Conservation (phyloP, 2,113 vertebrate species). For the Saimiri boliviensis region DNA sequence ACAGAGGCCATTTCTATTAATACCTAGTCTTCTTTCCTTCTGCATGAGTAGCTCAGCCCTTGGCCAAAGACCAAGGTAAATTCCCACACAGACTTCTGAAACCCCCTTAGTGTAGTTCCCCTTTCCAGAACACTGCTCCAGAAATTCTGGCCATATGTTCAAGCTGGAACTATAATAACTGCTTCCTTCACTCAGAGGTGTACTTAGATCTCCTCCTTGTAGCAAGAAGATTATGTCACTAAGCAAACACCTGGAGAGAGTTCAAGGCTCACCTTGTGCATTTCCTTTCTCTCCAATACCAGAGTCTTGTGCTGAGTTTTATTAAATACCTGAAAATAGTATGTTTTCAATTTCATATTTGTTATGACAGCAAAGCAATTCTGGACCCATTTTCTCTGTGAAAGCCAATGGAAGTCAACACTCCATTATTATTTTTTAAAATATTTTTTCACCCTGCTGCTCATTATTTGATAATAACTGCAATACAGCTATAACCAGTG, state of each 20-base stretch:
- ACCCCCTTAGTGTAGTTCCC: background rate
- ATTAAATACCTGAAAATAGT: background rate
- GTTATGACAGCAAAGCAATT: background rate
- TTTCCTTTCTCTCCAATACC: background rate
- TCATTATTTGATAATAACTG: background rate
- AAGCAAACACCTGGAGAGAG: background rate
- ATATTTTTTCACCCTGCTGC: background rate
- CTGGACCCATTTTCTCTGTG: background rate
- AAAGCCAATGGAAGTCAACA: background rate
- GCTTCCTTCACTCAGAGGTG: background rate
- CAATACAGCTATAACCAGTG: background rate
- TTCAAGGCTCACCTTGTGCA: background rate
- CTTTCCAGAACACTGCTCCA: background rate
- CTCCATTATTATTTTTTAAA: background rate
- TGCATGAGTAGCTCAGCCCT: no score
- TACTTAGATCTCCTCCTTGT: background rate
- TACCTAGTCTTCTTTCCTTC: background rate
- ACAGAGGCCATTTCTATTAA: background rate
- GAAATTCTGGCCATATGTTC: background rate
- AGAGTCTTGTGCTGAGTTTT: background rate
- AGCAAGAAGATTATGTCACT: background rate
- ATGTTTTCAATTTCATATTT: background rate
- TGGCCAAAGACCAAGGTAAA: background rate
- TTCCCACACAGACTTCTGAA: background rate
- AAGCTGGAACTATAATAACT: background rate